A percentile compares a stretch with the other conserved stretches of the same genome.
These are phyloP conservation scores for Mya arenaria DNA, from an alignment of 1,140 invertebrate species.

Conservation along the genomic window DNA sequence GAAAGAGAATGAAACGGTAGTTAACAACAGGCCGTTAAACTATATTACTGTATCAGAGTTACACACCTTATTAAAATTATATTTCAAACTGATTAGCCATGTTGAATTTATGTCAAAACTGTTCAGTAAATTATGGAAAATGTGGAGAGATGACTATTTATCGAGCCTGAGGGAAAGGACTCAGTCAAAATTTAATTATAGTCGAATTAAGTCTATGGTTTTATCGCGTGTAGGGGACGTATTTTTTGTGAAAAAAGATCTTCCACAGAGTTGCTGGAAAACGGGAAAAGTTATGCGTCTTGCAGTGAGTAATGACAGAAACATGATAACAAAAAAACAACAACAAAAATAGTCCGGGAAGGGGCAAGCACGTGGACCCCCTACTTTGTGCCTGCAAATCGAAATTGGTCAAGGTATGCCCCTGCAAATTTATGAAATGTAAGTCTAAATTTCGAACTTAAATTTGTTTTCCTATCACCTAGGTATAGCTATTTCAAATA, in stretches of 20 bases:
- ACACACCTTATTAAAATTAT: constrained; percentile 20
- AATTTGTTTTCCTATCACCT: too few species aligned
- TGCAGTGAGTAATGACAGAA: constrained; percentile 1
- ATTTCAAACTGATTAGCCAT: neutral
- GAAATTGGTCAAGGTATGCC: too few species aligned
- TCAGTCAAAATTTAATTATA: neutral
- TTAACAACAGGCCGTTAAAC: constrained; percentile 11
- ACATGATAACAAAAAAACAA: constrained; percentile 13
- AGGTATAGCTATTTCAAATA: too few species aligned
- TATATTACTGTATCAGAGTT: neutral
- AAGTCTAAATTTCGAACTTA: too few species aligned
- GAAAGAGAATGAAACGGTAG: constrained; percentile 5
- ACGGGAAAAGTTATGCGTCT: neutral
- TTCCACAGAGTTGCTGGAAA: constrained; percentile 12
- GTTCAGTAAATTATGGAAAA: neutral
- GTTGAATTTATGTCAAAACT: neutral
- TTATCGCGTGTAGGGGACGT: neutral
- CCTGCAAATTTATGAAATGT: too few species aligned
- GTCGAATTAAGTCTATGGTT: neutral
- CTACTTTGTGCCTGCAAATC: too few species aligned
- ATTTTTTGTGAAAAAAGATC: constrained; percentile 5
- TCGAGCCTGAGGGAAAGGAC: neutral
- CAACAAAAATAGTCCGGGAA: too few species aligned
- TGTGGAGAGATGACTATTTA: constrained; percentile 23
- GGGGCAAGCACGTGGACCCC: too few species aligned